Base-by-base conservation (phyloP, 1,140 invertebrate species). In the Dendrolimus punctatus region DNA sequence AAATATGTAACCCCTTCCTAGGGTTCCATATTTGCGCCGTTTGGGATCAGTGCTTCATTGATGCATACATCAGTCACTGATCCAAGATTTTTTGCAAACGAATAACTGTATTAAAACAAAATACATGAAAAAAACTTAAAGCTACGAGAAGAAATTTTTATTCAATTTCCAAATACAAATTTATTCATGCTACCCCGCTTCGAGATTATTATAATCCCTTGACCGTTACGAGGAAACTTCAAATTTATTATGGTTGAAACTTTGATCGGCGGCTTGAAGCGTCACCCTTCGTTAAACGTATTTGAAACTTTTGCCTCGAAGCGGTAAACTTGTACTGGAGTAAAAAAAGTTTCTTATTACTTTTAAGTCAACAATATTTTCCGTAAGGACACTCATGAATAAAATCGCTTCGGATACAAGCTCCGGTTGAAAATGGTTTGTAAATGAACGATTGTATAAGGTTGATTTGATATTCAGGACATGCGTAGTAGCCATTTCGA, bases 121-220 rank as follows among this genome's bases (percentile, higher is more conserved):
- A 23, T 23, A 23, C 23, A 23, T 23, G 23, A 23, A 23, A 23
- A 23, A 23, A 23, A 23, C 23, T 23, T 23, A 2, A 23, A 23
- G 23, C 23, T 23, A 2, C 23, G 3, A 23, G 23, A 23, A 23
- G 23, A 23, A 23, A 23, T 23, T 23, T 23, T 23, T 23, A 23
- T 23, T 23, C 23, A 23, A 23, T 23, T 23, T 23, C 23, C 23
- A 23, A 23, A 23, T 23, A 41, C 42, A 50, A 59, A 59, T 59
- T 55, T 51, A 59, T 55, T 51, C 45, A 44, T 45, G 49, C 40
- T 8, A 23, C 44, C 49, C 45, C 51, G 46, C 54, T 51, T 57
- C 37, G 40, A 57, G 48, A 59, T 63, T 63, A 59, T 59, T 59
- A 59, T 59, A 63, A 63, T 57, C 61, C 47, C 53, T 63, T 59